Base-by-base conservation (phyloP, 2,113 vertebrate species). In the Phasianus colchicus region DNA sequence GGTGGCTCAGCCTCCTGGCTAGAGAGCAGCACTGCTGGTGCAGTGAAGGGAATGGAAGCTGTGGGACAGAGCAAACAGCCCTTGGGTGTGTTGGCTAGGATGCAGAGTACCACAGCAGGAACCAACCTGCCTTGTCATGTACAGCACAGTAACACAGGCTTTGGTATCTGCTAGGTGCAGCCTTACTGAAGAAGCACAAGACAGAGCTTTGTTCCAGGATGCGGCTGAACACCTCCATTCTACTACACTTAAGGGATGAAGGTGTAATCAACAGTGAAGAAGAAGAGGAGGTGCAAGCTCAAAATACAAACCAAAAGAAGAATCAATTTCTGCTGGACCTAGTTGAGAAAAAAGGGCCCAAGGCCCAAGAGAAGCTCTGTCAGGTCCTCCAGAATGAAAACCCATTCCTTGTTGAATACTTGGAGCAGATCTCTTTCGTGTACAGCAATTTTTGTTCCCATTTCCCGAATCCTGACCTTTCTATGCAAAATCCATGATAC, bases 301-400 rank as follows among this genome's bases (percentile, higher is more conserved):
- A 85, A 45, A 4, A 0, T 1, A 85, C 7, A 0, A 48, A 3
- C 8, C 14, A 22, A 29, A 43, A 4, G 18, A 83, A 1, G 73
- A 88, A 84, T 19, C 4, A 1, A 17, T 3, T 7, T 63, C 63
- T 88, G 60, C 54, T 92, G 47, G 12, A 74, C 9, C 32, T 92
- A 7, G 18, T 5, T 29, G 34, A 88, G 54, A 79, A 17, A 43
- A 88, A 92, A 63, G 80, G 85, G 13, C 6, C 1, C 27, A 5
- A 29, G 27, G 79, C 74, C 8, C 67, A 88, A 57, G 32, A 79
- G 25, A 21, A 45, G 54, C 15, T 92, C 40, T 79, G 50, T 36
- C 27, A 13, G 27, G 55, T 67, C 19, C 85, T 88, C 30, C 5
- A 0, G 9, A 4, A 0, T 1, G 48, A 9, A 43, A 40, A 92